phyloP scores from a whole-genome alignment of 2,888 invertebrate genomes.

The Apamea epomidion region DNA sequence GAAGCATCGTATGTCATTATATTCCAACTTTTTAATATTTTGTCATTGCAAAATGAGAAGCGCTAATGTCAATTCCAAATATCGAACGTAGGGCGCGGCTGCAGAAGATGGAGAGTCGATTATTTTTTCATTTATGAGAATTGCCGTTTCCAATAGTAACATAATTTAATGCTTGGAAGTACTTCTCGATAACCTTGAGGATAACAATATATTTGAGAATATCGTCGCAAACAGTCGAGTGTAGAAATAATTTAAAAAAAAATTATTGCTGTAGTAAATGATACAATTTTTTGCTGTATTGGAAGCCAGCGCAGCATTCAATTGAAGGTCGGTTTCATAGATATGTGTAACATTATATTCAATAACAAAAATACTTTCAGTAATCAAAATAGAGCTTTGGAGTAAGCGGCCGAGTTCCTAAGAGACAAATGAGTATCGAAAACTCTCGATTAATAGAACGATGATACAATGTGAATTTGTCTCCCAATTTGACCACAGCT shows the following conservation, averaged over 20 bases:
- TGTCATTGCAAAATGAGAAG: slow-evolving; percentile 21
- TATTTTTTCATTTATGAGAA: slow-evolving; percentile 1
- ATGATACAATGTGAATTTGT: slow-evolving; percentile 13
- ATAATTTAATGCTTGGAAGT: neutral
- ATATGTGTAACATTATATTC: slow-evolving; percentile 76
- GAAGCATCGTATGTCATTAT: slow-evolving; percentile 22
- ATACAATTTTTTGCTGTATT: neutral
- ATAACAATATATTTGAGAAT: slow-evolving; percentile 12
- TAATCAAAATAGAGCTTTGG: slow-evolving; percentile 60
- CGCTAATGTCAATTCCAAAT: slow-evolving; percentile 31
- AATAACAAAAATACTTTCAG: slow-evolving; percentile 77
- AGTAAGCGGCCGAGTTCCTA: slow-evolving; percentile 31
- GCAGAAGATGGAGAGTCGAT: slow-evolving; percentile 5
- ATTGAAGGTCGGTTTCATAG: slow-evolving; percentile 63
- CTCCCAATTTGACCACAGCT: slow-evolving; percentile 11
- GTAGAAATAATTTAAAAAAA: neutral
- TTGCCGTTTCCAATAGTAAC: neutral
- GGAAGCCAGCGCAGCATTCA: slow-evolving; percentile 23
- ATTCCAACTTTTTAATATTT: slow-evolving; percentile 11
- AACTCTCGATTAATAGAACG: slow-evolving; percentile 3
- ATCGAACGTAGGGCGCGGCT: neutral
- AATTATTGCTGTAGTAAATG: neutral
- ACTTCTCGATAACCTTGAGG: neutral
- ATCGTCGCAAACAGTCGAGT: slow-evolving; percentile 26
- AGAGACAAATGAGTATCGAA: slow-evolving; percentile 5